A percentile compares a stretch with the other conserved stretches of the same genome.
These are phyloP conservation scores for Agrochola macilenta DNA, from an alignment of 2,888 invertebrate genomes.

Conservation along the genomic window DNA sequence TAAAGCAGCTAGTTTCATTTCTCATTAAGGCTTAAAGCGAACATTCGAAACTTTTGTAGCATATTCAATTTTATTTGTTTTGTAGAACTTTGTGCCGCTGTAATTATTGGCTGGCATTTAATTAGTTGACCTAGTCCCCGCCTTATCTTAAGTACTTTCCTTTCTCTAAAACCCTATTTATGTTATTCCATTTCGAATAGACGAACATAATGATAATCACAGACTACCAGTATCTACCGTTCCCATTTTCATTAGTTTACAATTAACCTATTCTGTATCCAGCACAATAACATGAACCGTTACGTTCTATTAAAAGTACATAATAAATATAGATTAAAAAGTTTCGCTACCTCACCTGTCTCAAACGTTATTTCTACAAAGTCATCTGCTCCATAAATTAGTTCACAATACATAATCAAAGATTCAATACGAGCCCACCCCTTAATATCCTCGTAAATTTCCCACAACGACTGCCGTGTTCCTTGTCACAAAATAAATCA, in stretches of 20 bases:
- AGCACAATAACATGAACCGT: conserved; percentile 44
- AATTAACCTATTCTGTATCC: conserved; percentile 31
- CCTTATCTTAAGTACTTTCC: conserved; percentile 3
- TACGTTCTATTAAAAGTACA: conserved; percentile 38
- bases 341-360: conserved; percentile 60
- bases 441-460: conserved; percentile 87
- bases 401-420: conserved; percentile 79
- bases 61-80: conserved; percentile 9
- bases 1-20: conserved; percentile 5
- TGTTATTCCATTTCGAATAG: conserved; percentile 18
- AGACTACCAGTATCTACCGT: conserved; percentile 4
- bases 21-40: neutral
- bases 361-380: conserved; percentile 58
- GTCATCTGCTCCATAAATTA: conserved; percentile 74
- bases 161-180: conserved; percentile 33
- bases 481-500: conserved; percentile 89
- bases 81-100: conserved; percentile 5
- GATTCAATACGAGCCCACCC: conserved; percentile 79
- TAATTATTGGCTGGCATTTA: conserved; percentile 34
- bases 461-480: conserved; percentile 84
- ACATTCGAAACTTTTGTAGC: conserved; percentile 24
- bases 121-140: conserved; percentile 24
- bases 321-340: conserved; percentile 60
- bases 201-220: neutral
- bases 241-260: conserved; percentile 31